Evolutionary conservation across 92 coral and sea anemone species (phyloP), one percentile per base, ranked within the genome.

Genomic region (Heliopora coerulea): DNA sequence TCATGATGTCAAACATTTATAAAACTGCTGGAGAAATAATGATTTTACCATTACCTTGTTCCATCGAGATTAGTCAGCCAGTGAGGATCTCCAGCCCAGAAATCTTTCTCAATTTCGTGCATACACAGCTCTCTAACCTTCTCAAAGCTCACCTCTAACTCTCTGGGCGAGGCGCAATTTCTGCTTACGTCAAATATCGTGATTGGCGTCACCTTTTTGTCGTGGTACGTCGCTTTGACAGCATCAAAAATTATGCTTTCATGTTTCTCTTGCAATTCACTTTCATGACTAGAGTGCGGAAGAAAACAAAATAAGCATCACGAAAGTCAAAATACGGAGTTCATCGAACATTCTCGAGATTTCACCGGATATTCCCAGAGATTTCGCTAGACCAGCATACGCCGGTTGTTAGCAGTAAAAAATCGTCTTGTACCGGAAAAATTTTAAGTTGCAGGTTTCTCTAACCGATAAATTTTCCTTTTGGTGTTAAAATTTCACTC

Each of bases 31-130:
- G 11, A 25, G 40, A 9, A 27, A 29, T 26, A 18, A 21, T 61
- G 14, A 34, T 11, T 27, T 35, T 67, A 27, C 25, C 5, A 33
- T 44, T 57, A 93, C 98, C 87, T 91, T 75, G 95, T 85, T 41
- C 76, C 72, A 69, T 93, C 98, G 26, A 93, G 65, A 61, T 87
- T 90, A n/a, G 98, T 85, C 33, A 93, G 83, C 98, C 98, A 93
- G 54, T 64, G 88, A 13, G 89, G 46, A 63, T 93, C 98, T 30
- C 86, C 83, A 28, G 78, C 79, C 98, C 96, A 93, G 79, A 93
- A 93, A 33, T 77, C 80, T 82, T 84, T 93, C 76, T 84, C 91
- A 7, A 88, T 93, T 64, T 93, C 98, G 84, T 90, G 56, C 72
- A 90, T 72, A 82, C 98, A 93, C 11, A 93, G 75, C 33, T 83